These are phyloP conservation scores for Pardosa pseudoannulata DNA, from an alignment of 2,888 invertebrate species.

Conservation along the genomic window DNA sequence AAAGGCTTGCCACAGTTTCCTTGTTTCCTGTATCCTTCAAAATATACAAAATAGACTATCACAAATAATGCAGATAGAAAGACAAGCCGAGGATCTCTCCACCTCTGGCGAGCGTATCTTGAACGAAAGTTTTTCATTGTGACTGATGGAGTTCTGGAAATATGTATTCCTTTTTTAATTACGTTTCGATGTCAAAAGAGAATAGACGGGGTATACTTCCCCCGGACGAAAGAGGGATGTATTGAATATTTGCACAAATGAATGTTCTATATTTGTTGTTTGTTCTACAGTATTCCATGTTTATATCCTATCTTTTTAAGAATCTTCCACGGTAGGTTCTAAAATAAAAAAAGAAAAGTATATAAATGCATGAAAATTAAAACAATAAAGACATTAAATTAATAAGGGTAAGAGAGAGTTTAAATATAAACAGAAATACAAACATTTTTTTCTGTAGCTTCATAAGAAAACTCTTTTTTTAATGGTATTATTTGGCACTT, in stretches of 20 bases:
- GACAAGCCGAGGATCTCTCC: slow-evolving; percentile 61
- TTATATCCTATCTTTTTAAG: background rate
- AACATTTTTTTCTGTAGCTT: too few species aligned
- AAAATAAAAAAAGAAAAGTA: background rate
- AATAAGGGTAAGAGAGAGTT: too few species aligned
- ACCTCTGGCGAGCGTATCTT: slow-evolving; percentile 39
- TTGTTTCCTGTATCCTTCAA: slow-evolving; percentile 10
- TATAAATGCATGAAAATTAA: too few species aligned
- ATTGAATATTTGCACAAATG: background rate
- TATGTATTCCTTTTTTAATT: background rate
- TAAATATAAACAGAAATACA: too few species aligned
- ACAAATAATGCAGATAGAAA: slow-evolving; percentile 59
- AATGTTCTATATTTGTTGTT: background rate
- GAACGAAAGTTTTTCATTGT: background rate
- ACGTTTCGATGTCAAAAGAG: slow-evolving; percentile 55
- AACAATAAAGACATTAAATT: too few species aligned
- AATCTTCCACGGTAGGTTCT: background rate
- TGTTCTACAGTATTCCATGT: background rate
- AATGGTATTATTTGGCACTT: too few species aligned
- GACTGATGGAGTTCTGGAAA: background rate
- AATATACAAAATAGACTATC: slow-evolving; percentile 32
- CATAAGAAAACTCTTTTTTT: too few species aligned
- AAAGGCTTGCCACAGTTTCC: slow-evolving; percentile 4
- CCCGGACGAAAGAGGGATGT: slow-evolving; percentile 14
- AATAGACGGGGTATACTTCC: slow-evolving; percentile 26